A percentile compares a stretch with the other conserved stretches of the same genome.
Conservation (phyloP, 1,140 invertebrate genomes). For the Choristoneura fumiferana region DNA sequence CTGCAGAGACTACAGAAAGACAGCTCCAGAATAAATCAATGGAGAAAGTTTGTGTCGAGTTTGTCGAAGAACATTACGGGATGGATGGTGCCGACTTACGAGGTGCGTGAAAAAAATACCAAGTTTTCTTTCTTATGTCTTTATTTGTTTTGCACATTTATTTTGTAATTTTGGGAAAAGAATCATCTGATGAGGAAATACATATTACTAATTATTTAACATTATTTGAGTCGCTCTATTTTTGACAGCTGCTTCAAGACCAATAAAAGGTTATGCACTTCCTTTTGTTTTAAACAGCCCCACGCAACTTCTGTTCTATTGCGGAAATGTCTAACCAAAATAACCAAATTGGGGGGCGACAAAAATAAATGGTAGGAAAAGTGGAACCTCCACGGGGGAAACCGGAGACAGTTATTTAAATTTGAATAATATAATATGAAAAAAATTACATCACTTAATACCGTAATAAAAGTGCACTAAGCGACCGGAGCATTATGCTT, state of each 20-base stretch:
- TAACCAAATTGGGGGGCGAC: conserved; percentile 68
- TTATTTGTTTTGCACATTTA: not conserved
- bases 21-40: conserved; percentile 17
- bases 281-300: conserved; percentile 27
- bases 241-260: no score
- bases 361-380: conserved; percentile 69
- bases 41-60: conserved; percentile 1
- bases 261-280: no score
- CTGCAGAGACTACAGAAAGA: conserved; percentile 31
- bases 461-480: conserved; percentile 80
- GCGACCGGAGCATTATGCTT: conserved; percentile 76
- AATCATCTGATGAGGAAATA: no score
- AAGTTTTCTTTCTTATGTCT: not conserved
- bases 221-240: not conserved
- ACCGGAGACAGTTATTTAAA: conserved; percentile 80
- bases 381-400: conserved; percentile 68
- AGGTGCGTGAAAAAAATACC: not conserved
- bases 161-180: not conserved
- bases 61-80: conserved; percentile 3
- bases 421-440: conserved; percentile 80
- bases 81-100: conserved; percentile 8
- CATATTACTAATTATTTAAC: no score
- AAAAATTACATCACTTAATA: conserved; percentile 81
- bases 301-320: conserved; percentile 31
- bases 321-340: conserved; percentile 62